Percentiles rank a stretch among this genome's conserved stretches.
phyloP scores from a whole-genome alignment of 2,888 invertebrate species.

The Melikaiella ostensackeni region DNA sequence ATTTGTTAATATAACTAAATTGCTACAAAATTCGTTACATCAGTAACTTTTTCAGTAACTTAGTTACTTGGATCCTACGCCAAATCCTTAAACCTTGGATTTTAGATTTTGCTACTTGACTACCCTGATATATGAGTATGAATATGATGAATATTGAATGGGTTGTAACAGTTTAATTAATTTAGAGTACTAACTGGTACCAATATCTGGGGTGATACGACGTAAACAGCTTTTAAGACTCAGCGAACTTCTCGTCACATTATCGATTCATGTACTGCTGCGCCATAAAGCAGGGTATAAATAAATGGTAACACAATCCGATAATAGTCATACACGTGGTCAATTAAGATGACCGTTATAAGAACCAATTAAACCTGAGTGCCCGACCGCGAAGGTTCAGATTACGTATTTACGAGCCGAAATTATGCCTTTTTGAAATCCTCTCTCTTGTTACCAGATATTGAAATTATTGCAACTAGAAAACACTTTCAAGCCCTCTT shows the following conservation, averaged over 20 bases:
- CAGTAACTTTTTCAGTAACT: background rate
- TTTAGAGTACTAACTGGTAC: background rate
- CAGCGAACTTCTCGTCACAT: constrained; percentile 9
- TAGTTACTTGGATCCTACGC: too few relatives aligned
- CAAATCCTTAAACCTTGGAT: background rate
- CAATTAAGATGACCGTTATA: constrained; percentile 66
- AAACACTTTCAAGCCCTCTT: background rate
- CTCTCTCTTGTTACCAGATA: background rate
- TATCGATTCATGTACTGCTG: constrained; percentile 38
- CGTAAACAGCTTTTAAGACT: background rate
- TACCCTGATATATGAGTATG: background rate
- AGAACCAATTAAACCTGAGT: constrained; percentile 66
- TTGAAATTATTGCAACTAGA: background rate
- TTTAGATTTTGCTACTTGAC: background rate
- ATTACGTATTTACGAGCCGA: constrained; percentile 68
- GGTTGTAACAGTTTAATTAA: background rate
- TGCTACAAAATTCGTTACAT: background rate
- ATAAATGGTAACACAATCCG: constrained; percentile 64
- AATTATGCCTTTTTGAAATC: constrained; percentile 60
- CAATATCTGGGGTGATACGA: background rate
- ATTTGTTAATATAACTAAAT: background rate
- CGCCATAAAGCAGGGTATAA: constrained; percentile 62
- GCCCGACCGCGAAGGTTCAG: constrained; percentile 56
- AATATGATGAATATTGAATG: background rate
- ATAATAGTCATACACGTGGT: constrained; percentile 62